Percentiles rank a stretch among this genome's conserved stretches.
Evolutionary conservation across 1,140 invertebrate genomes (phyloP).

Genomic region (Wasmannia auropunctata): DNA sequence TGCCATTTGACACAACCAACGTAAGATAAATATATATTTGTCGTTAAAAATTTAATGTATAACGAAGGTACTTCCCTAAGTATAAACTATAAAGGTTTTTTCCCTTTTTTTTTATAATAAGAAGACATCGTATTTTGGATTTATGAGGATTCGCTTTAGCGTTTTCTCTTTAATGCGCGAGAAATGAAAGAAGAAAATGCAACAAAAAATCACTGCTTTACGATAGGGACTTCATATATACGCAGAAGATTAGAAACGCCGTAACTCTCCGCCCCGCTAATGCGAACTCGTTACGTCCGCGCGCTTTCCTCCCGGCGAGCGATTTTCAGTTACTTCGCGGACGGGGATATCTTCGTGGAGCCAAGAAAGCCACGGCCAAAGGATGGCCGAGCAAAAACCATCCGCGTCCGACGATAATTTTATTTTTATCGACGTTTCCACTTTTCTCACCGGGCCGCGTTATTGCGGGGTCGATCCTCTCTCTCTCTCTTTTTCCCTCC

Average conservation of each 20-base stretch:
- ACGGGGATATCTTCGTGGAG: slow-evolving; percentile 25
- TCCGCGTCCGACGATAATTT: slow-evolving; percentile 48
- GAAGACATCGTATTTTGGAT: background rate
- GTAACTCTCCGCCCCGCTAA: background rate
- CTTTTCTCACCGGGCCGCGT: slow-evolving; percentile 46
- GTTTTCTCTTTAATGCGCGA: background rate
- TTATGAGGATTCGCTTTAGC: background rate
- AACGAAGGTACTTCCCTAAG: too few species aligned
- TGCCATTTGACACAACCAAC: too few species aligned
- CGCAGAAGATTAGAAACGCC: background rate
- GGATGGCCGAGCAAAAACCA: slow-evolving; percentile 30
- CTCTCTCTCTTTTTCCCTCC: slow-evolving; percentile 29
- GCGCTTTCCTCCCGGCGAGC: background rate
- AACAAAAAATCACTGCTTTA: background rate
- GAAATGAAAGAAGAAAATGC: background rate
- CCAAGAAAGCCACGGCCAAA: slow-evolving; percentile 9
- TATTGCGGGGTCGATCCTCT: slow-evolving; percentile 33
- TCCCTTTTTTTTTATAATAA: too few species aligned
- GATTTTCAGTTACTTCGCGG: slow-evolving; percentile 42
- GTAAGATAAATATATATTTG: background rate
- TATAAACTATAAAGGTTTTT: too few species aligned
- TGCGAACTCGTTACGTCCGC: slow-evolving; percentile 24
- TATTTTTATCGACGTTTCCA: slow-evolving; percentile 58
- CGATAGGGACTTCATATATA: background rate
- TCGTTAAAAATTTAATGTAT: background rate